Conservation (phyloP, 2,113 vertebrate genomes). For the Morone chrysops region DNA sequence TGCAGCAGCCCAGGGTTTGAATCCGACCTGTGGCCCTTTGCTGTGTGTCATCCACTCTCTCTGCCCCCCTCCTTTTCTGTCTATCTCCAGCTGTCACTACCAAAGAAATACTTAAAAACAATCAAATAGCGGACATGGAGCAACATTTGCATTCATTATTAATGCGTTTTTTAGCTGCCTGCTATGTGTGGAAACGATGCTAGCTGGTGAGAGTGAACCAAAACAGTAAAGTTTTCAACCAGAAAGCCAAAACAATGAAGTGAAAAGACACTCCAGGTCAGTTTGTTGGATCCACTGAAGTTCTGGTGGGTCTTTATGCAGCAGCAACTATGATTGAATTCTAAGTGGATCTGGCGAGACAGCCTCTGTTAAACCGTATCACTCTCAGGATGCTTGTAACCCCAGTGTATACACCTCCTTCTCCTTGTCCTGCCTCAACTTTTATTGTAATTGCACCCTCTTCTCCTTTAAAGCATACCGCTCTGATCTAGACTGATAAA, state of each 20-base stretch:
- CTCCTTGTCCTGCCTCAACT: constrained; percentile 7
- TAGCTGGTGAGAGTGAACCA: background rate
- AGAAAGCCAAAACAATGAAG: background rate
- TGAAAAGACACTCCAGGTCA: background rate
- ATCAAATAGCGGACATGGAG: background rate
- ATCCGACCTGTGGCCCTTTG: too few relatives aligned
- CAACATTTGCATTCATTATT: background rate
- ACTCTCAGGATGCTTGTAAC: constrained; percentile 23
- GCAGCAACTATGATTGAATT: background rate
- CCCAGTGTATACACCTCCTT: background rate
- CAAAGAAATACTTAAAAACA: background rate
- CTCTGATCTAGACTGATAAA: constrained; percentile 10
- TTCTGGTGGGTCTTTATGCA: background rate
- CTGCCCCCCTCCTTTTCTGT: too few relatives aligned
- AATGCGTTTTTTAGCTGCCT: background rate
- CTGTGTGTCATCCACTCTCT: too few relatives aligned
- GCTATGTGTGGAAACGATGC: too few relatives aligned
- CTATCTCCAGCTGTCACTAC: too few relatives aligned
- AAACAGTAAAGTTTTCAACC: background rate
- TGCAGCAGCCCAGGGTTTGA: too few relatives aligned
- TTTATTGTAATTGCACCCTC: constrained; percentile 24
- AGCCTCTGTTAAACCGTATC: constrained; percentile 19
- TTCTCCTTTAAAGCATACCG: constrained; percentile 1
- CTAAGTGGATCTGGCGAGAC: background rate
- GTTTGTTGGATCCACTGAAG: background rate